Conservation (phyloP, 2,113 vertebrate species). For the Zapus hudsonius region DNA sequence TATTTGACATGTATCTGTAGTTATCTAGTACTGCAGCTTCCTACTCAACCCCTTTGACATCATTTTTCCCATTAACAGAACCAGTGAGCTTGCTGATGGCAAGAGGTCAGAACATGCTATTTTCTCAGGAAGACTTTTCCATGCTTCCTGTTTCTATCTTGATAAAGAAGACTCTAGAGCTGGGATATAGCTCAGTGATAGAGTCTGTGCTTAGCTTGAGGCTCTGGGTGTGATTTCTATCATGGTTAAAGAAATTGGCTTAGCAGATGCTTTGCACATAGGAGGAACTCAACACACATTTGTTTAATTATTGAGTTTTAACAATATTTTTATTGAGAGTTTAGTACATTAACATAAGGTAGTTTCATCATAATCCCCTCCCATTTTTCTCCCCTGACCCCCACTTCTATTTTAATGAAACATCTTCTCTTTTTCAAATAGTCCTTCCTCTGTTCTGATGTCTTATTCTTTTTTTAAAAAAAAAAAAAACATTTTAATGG, state of each 20-base stretch:
- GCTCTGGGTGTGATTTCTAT: background rate
- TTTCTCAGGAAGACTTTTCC: background rate
- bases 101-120: background rate
- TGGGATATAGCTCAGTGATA: background rate
- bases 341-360: no score
- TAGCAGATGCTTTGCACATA: background rate
- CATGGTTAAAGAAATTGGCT: no score
- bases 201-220: background rate
- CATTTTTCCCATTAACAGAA: background rate
- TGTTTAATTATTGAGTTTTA: background rate
- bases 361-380: no score
- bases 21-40: no score
- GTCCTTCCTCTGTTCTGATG: no score
- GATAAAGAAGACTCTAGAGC: background rate
- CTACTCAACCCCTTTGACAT: background rate
- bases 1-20: background rate
- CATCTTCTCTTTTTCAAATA: no score
- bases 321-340: background rate
- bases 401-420: no score
- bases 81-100: background rate
- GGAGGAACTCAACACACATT: background rate
- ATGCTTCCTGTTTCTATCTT: background rate
- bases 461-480: no score
- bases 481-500: no score
- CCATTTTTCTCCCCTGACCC: no score